Base-by-base conservation (phyloP, 2,888 invertebrate genomes). In the Acrobasis repandana region DNA sequence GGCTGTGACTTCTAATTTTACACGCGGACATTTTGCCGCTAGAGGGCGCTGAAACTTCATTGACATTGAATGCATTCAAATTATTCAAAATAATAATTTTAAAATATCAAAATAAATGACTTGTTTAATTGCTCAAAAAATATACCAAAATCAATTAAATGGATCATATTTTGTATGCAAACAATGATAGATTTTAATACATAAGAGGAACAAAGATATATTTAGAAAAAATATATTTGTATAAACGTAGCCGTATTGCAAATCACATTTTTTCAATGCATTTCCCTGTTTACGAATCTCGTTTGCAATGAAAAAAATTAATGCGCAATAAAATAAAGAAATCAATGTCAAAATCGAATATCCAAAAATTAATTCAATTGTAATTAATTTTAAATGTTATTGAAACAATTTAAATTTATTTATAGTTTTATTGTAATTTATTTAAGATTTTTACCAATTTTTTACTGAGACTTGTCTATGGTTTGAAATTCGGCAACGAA, bases 1-100 rank as follows among this genome's bases (percentile, higher is more conserved):
- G 87, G 87, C 90, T 88, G 83, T 87, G 88, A 90, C 90, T 90
- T 92, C 89, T 90, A 88, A 91, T 85, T 91, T 90, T 90, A 90
- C 82, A 86, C 75, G 70, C 72, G 71, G 77, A 88, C 81, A 81
- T 86, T 84, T 85, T 71, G 67, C 67, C 90, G 71, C 75, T 77
- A 91, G 92, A 88, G 83, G 89, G 89, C 90, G 86, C 72, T 85
- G 65, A 77, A 77, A 75, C 62, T 61, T 67, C 65, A 75, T 61
- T 80, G 67, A 76, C 70, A 76, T 65, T 65, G 58, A 66, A 56
- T 67, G 74, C 85, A 81, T 86, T 90, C 88, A 78, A 66, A 66
- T 69, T 75, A 33, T 28, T 38, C 16, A 0, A 49, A 52, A 34
- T 33, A 38, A 14, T 5, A 15, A 60, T 20, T 16, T 28, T 47